A percentile compares a stretch with the other conserved stretches of the same genome.
Conservation (phyloP, 2,797 vertebrate genomes). For the Pangasius mekongensis region DNA sequence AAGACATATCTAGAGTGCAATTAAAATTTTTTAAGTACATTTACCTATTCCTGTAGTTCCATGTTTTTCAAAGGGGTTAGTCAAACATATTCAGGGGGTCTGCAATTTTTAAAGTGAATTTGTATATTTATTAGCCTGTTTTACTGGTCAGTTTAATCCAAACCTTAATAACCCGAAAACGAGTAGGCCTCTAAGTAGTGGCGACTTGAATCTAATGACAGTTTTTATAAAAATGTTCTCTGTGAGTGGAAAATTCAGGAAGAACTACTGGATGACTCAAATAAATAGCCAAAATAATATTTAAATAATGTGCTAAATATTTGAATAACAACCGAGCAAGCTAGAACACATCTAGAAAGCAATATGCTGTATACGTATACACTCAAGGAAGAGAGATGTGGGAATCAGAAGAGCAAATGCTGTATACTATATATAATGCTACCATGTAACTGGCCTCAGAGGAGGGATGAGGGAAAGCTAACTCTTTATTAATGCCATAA, state of each 20-base stretch:
- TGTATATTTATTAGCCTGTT: neutral
- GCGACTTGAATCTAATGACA: neutral
- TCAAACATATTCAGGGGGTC: too few species aligned
- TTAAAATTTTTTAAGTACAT: neutral
- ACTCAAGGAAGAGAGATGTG: neutral
- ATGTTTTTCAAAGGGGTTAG: neutral
- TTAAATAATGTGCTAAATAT: neutral
- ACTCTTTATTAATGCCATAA: conserved; percentile 33
- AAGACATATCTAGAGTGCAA: neutral
- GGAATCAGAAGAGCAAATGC: neutral
- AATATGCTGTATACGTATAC: neutral
- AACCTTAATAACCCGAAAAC: neutral
- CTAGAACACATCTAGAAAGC: neutral
- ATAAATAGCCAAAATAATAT: neutral
- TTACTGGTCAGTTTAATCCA: neutral
- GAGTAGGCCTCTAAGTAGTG: neutral
- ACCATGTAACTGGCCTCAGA: neutral
- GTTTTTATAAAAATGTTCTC: neutral
- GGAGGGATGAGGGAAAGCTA: conserved; percentile 7
- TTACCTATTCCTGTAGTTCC: neutral
- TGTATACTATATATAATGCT: conserved; percentile 10
- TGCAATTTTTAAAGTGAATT: neutral
- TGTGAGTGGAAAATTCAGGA: neutral
- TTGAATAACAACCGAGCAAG: neutral
- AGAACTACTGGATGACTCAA: neutral